Base-by-base conservation (phyloP, 2,113 vertebrate species). In the Bungarus multicinctus region DNA sequence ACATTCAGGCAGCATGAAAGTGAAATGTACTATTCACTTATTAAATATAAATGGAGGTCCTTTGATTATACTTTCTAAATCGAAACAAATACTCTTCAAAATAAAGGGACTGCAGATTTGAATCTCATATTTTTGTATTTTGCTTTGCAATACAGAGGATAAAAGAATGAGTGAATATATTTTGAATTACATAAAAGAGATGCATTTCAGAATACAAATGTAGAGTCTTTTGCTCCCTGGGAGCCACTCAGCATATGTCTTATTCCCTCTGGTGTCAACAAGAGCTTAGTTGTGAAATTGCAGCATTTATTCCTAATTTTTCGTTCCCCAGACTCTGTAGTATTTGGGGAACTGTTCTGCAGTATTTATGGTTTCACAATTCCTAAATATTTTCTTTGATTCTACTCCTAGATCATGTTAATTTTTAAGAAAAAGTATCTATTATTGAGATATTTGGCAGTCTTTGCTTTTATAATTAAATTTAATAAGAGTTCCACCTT, bases 1-100 rank as follows among this genome's bases (percentile, higher is more conserved):
- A 92, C 93, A 95, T 94, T 91, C 5, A 2, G 86, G 55, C 89
- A 92, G 5, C 94, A 54, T 55, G 89, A 87, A 11, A 45, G 69
- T 95, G 74, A 93, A 96, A 95, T 94, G 90, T 81, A 87, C 55
- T 95, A 91, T 91, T 94, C 90, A 81, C 91, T 96, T 94, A 92
- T n/a, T 91, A 95, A 94, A 87, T 45, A 87, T 91, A 94, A 81
- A 94, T 85, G 22, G 23, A 5, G 89, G 85, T 91, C 91, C 90
- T 97, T 96, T 96, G 95, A 96, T 96, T 93, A 2, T 93, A 12
- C 57, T 27, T 94, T 96, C 69, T 58, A 92, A 94, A 95, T 96
- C 16, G 94, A 96, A 96, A 95, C 87, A 95, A 96, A 90, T 93
- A 92, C 34, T 43, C 34, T 91, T 95, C 74, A 93, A 95, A 96